These are phyloP conservation scores for Sinella curviseta DNA, from an alignment of 1,140 invertebrate genomes.

Conservation along the genomic window DNA sequence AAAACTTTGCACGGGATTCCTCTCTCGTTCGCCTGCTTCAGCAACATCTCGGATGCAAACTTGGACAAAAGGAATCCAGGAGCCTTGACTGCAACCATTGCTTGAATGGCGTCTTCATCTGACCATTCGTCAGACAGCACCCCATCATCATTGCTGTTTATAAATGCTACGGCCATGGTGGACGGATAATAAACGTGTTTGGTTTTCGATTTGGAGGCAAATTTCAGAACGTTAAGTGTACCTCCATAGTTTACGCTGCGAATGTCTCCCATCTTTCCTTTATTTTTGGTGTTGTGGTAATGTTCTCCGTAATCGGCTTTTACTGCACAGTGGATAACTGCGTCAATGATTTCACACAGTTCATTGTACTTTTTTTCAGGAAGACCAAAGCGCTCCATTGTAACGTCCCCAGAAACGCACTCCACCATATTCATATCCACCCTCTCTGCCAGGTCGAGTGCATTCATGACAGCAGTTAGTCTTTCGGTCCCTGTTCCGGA, in stretches of 20 bases:
- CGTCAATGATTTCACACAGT: not conserved
- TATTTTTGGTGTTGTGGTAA: conserved; percentile 1
- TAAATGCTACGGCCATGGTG: too few species aligned
- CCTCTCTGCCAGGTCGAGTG: too few species aligned
- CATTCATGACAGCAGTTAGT: too few species aligned
- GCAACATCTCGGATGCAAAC: not conserved
- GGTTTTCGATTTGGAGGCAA: too few species aligned
- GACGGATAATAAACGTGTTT: too few species aligned
- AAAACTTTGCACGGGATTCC: conserved; percentile 18
- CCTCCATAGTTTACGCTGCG: conserved; percentile 12
- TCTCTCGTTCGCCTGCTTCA: not conserved
- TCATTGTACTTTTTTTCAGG: not conserved
- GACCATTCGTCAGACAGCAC: too few species aligned
- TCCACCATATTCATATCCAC: too few species aligned
- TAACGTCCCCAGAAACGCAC: conserved; percentile 11
- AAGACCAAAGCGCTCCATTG: not conserved
- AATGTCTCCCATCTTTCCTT: not conserved
- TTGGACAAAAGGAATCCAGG: too few species aligned
- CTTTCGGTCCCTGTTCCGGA: too few species aligned
- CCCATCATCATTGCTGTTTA: too few species aligned
- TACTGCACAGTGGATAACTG: conserved; percentile 23
- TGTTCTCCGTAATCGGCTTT: conserved; percentile 11
- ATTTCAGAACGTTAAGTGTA: not conserved
- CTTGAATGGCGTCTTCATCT: too few species aligned
- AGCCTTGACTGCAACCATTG: too few species aligned